Base-by-base conservation (phyloP, 2,888 invertebrate species). In the Seira sanloemensis region DNA sequence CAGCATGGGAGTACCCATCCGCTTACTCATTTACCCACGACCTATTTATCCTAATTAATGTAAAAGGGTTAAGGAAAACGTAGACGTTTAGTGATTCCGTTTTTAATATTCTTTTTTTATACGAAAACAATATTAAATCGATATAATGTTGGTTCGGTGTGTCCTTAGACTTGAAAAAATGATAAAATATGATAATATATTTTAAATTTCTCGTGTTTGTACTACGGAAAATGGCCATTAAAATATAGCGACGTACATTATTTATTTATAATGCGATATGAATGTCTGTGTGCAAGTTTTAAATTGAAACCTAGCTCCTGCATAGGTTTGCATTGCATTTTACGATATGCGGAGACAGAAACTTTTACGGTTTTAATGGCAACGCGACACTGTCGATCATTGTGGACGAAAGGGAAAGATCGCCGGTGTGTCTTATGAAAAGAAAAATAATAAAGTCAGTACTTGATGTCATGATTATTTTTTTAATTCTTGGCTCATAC, bases 1-100 rank as follows among this genome's bases (percentile, higher is more conserved):
- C 94, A 95, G 91, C 97, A 97, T 91, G 97, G 97, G 90, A 96
- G 96, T 92, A 97, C 96, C 90, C 97, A 97, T 93, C 97, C 97
- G 89, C 93, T 97, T 91, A 95, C 97, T 90, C 95, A 95, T 94
- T 94, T 97, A 92, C 95, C 94, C 54, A 87, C 88, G 84, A 87
- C 88, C 50, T 86, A 84, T 84, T 84, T 84, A 84, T 78, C 83
- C 2, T 77, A 83, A 69, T 81, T 74, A 37, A 73, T 58, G 58
- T 37, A 37, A 37, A 58, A n/a, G n/a, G n/a, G n/a, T n/a, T n/a
- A n/a, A n/a, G n/a, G 58, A 4, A 58, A 16, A 58, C 2, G n/a
- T 9, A 72, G 46, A 50, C 50, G 2, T 58, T 7, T 26, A 25
- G 25, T 19, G 66, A 66, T 68, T 26, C 19, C n/a, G 27, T 24